Evolutionary conservation across 1,140 invertebrate species (phyloP), one percentile per base, ranked within the genome.

Genomic region (Hyposmocoma kahamanoa): DNA sequence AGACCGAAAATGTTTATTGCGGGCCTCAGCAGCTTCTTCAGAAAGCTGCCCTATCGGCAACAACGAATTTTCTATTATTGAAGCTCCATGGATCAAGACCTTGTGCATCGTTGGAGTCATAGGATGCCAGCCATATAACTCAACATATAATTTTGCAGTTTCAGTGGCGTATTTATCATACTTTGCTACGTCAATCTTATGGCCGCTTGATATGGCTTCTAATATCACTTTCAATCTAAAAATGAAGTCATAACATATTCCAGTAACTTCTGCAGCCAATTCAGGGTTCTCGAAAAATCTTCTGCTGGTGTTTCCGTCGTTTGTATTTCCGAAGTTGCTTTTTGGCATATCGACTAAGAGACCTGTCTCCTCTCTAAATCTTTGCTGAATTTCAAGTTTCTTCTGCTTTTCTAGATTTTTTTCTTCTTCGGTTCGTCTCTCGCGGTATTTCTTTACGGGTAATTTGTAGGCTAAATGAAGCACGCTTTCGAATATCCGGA

Each of bases 91-190:
- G 5, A 67, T 42, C 10, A 78, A 39, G 24, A 78, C 59, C 62
- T 82, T 81, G 41, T 81, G 77, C 18, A 81, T 24, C 11, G 64
- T 71, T 10, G 69, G 64, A 15, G 67, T 58, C 75, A 84, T 83
- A 6, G 63, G 69, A 53, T 72, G 62, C 76, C 79, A 79, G 13
- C 36, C 19, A 47, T 80, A 76, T 5, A 70, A 36, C 15, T 67
- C 6, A 3, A 75, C 56, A 28, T 75, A 77, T 10, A 63, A 22
- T 53, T 58, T 28, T 1, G 67, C 58, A 46, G 65, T 75, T 44
- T 56, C 50, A 1, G 21, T 8, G 6, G 60, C 26, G 49, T 53
- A 71, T 8, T 17, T 15, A 34, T 32, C 42, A 52, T 59, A 74
- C 45, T 68, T 68, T 19, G 55, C 32, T 28, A 38, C 6, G 52